Evolutionary conservation across 1,140 invertebrate species (phyloP).

Genomic region (Subanguina moxae): DNA sequence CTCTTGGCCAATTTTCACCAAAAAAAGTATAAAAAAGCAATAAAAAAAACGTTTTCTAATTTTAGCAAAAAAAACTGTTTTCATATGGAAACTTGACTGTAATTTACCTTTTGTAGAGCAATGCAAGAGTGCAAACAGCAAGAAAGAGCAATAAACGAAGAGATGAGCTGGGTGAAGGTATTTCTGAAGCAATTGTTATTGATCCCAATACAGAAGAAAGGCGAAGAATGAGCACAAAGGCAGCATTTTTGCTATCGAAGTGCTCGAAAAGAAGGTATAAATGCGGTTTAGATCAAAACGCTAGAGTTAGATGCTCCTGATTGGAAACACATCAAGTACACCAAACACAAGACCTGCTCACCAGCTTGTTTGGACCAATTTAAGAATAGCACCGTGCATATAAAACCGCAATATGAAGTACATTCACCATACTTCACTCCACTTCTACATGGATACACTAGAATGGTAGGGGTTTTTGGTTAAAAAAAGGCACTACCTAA

Average conservation of each 20-base stretch:
- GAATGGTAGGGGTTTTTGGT: slow-evolving; percentile 12
- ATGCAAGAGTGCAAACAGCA: background rate
- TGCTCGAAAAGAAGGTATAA: too few species aligned
- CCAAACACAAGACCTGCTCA: slow-evolving; percentile 9
- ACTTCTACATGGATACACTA: slow-evolving; percentile 15
- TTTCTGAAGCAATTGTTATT: background rate
- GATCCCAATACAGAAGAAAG: background rate
- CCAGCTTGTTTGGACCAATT: slow-evolving; percentile 5
- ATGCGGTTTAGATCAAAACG: slow-evolving; percentile 1
- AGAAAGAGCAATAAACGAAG: background rate
- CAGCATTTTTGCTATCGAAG: background rate
- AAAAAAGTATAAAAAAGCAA: too few species aligned
- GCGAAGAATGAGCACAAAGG: background rate
- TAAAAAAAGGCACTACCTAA: too few species aligned
- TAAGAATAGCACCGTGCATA: background rate
- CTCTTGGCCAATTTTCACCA: too few species aligned
- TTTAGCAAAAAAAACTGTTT: too few species aligned
- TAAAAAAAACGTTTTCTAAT: too few species aligned
- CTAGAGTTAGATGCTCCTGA: background rate
- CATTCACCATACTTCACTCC: slow-evolving; percentile 23
- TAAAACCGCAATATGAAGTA: background rate
- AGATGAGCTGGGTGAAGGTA: background rate
- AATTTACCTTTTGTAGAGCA: slow-evolving; percentile 4
- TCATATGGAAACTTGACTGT: too few species aligned
- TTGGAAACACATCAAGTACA: slow-evolving; percentile 2